Conservation (phyloP, 2,113 vertebrate genomes). For the Limnothrissa miodon region DNA sequence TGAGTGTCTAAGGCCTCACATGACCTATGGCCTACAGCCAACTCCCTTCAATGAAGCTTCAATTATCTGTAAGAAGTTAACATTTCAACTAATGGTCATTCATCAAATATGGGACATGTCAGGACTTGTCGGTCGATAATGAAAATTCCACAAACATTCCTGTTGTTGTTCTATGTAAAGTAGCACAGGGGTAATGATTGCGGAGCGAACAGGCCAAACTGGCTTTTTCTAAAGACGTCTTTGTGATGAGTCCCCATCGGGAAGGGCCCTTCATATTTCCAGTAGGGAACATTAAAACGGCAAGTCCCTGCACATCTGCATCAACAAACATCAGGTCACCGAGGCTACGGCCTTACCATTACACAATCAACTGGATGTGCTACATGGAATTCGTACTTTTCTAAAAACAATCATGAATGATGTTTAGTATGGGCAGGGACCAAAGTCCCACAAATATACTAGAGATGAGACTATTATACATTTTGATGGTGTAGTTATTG, state of each 20-base stretch:
- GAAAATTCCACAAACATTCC: slow-evolving; percentile 49
- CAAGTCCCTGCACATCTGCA: slow-evolving; percentile 4
- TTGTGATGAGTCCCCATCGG: slow-evolving; percentile 41
- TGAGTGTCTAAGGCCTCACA: background rate
- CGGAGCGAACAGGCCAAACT: slow-evolving; percentile 58
- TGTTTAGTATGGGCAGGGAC: background rate
- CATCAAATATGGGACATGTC: slow-evolving; percentile 49
- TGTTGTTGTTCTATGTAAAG: slow-evolving; percentile 45
- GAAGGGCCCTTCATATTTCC: slow-evolving; percentile 35
- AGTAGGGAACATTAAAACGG: background rate
- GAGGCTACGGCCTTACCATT: background rate
- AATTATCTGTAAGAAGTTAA: slow-evolving; percentile 36
- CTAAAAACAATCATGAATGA: background rate
- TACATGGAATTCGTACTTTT: background rate
- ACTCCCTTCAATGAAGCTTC: slow-evolving; percentile 10
- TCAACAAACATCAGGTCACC: background rate
- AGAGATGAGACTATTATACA: too few species aligned
- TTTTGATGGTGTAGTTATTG: too few species aligned
- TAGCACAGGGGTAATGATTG: slow-evolving; percentile 37
- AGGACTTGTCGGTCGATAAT: slow-evolving; percentile 54
- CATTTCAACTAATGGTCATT: slow-evolving; percentile 43
- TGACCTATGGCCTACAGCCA: background rate
- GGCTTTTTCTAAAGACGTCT: slow-evolving; percentile 48
- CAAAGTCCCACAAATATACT: background rate
- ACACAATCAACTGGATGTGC: background rate